Evolutionary conservation across 2,888 invertebrate species (phyloP).

Genomic region (Scaptomyza flava): DNA sequence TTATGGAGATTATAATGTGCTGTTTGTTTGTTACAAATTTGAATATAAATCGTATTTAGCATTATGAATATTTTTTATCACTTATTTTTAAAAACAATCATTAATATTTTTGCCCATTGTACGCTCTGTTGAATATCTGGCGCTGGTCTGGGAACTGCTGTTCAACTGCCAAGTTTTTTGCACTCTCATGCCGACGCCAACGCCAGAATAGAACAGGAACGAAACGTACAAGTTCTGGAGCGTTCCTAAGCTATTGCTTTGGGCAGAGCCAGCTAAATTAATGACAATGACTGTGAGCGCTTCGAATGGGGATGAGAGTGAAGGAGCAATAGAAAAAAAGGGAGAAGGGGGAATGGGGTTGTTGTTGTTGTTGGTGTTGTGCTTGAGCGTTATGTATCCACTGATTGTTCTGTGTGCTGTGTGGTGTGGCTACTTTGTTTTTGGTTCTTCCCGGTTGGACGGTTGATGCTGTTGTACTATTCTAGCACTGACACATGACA

Average conservation of each 20-base stretch:
- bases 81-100: background rate
- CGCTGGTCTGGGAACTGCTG: slow-evolving; percentile 47
- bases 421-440: slow-evolving; percentile 51
- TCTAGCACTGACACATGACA: slow-evolving; percentile 77
- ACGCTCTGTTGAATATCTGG: slow-evolving; percentile 49
- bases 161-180: slow-evolving; percentile 73
- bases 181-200: slow-evolving; percentile 67
- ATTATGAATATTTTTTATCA: background rate
- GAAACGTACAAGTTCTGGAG: slow-evolving; percentile 27
- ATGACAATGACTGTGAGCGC: slow-evolving; percentile 75
- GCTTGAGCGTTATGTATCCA: slow-evolving; percentile 61
- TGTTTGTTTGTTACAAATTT: background rate
- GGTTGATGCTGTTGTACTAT: slow-evolving; percentile 41
- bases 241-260: slow-evolving; percentile 71
- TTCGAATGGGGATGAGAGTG: slow-evolving; percentile 22
- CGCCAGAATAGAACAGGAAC: slow-evolving; percentile 28
- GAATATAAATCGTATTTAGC: background rate
- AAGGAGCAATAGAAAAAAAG: background rate
- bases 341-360: background rate
- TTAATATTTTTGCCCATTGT: slow-evolving; percentile 31
- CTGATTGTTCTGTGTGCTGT: slow-evolving; percentile 66
- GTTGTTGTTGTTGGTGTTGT: slow-evolving; percentile 1
- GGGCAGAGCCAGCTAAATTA: slow-evolving; percentile 69
- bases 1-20: background rate
- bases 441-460: slow-evolving; percentile 18